phyloP scores from a whole-genome alignment of 2,113 vertebrate species.

The Dascyllus trimaculatus region DNA sequence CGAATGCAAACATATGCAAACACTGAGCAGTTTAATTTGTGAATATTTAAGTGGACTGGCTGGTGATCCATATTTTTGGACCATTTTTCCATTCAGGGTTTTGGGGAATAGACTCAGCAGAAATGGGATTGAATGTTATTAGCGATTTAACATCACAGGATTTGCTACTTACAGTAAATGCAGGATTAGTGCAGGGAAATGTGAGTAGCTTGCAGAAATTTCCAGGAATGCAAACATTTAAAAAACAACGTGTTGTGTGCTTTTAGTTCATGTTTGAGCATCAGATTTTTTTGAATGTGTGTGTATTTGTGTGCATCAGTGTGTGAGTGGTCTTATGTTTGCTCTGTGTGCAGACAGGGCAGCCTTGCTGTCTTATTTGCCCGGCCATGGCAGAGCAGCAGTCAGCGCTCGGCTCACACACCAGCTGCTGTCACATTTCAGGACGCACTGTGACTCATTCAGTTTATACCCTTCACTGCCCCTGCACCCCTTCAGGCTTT shows the following conservation, averaged over 20 bases:
- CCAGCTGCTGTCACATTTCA: constrained; percentile 62
- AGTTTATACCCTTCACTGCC: constrained; percentile 61
- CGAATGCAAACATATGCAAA: constrained; percentile 36
- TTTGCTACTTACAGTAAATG: constrained; percentile 55
- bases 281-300: constrained; percentile 4
- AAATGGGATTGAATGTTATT: constrained; percentile 62
- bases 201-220: constrained; percentile 41
- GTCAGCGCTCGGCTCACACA: constrained; percentile 43
- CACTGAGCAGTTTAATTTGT: constrained; percentile 19
- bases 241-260: constrained; percentile 4
- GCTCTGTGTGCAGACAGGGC: constrained; percentile 5
- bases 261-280: constrained; percentile 2
- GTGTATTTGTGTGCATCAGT: neutral
- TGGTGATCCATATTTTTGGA: constrained; percentile 16
- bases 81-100: constrained; percentile 10
- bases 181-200: constrained; percentile 61
- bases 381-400: constrained; percentile 34
- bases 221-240: constrained; percentile 42
- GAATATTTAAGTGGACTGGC: constrained; percentile 7
- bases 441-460: constrained; percentile 59
- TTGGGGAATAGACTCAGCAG: constrained; percentile 43
- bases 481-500: constrained; percentile 51
- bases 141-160: constrained; percentile 46
- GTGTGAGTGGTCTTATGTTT: constrained; percentile 7
- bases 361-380: constrained; percentile 31